Evolutionary conservation across 2,113 vertebrate species (phyloP), one percentile per base, ranked within the genome.

Genomic region (Amphilophus citrinellus): DNA sequence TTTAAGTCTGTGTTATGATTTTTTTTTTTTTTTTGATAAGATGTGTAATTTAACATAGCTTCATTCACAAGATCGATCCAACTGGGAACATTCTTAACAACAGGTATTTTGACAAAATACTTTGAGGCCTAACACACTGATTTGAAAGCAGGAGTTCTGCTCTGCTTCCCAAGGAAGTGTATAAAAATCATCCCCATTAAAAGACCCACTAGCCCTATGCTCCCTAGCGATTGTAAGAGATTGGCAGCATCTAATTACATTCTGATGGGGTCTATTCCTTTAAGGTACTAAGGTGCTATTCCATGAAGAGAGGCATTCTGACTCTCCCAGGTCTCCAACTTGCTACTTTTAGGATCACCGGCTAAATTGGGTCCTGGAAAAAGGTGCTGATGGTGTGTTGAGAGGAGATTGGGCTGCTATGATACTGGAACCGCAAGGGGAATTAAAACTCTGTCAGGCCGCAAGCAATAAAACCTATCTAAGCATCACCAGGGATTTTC

Each of bases 171-270:
- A 82, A 83, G 58, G 60, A 87, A 76, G 57, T 8, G 15, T 63
- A 53, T 6, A 3, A 37, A 82, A 82, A 61, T 61, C 78, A 63
- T 86, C 92, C 86, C 87, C 76, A 84, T 92, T 88, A 80, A 59
- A n/a, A 91, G 82, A 56, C 77, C 79, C 83, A n/a, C 35, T 60
- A 10, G 63, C 68, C 30, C 13, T 1, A 2, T 4, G 10, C 32
- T 90, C 91, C 90, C 90, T 24, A 42, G 89, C 2, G 81, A 92
- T 66, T 10, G n/a, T 2, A 3, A 77, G 59, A 93, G 94, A 95
- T 92, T 94, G 94, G 86, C 93, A 93, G 84, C 90, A 90, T 91
- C 89, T 91, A 92, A 94, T 94, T 94, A 92, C 81, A 80, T 88
- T 87, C 59, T 1, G n/a, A 63, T 65, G 79, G 76, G 39, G 62